phyloP scores from a whole-genome alignment of 2,113 vertebrate species.

The Sarotherodon lohbergeri region DNA sequence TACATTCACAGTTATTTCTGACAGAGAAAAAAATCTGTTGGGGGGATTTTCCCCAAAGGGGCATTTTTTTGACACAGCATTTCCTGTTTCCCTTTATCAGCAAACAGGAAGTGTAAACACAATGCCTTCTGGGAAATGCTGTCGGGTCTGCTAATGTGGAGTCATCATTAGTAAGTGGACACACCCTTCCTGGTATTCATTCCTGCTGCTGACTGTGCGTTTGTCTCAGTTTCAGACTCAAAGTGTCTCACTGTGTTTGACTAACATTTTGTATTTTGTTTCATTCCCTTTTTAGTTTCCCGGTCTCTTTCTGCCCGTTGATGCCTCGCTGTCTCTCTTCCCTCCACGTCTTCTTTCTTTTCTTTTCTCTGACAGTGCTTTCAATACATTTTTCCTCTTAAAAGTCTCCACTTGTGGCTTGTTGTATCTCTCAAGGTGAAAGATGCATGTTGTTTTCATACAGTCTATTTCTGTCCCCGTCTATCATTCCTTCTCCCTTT shows the following conservation, averaged over 20 bases:
- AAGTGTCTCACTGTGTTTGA: background rate
- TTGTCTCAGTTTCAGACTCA: background rate
- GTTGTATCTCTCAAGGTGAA: background rate
- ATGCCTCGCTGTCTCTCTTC: background rate
- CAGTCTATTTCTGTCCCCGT: conserved; percentile 13
- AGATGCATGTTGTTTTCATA: background rate
- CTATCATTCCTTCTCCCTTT: conserved; percentile 3
- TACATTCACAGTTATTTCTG: background rate
- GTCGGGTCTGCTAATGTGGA: conserved; percentile 28
- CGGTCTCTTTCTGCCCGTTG: background rate
- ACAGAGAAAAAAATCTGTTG: background rate
- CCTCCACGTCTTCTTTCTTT: background rate
- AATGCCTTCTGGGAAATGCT: conserved; percentile 62
- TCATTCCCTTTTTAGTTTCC: background rate
- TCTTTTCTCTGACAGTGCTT: background rate
- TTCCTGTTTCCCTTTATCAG: conserved; percentile 53
- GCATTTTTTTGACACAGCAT: conserved; percentile 11
- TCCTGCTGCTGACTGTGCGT: background rate
- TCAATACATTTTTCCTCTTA: background rate
- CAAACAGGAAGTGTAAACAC: conserved; percentile 64
- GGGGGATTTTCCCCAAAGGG: conserved; percentile 7
- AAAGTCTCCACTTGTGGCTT: background rate
- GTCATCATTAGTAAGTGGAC: conserved; percentile 47
- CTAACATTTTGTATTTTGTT: background rate
- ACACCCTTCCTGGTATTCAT: conserved; percentile 71